These are phyloP conservation scores for Autographa pulchrina DNA, from an alignment of 2,888 invertebrate species.

Conservation along the genomic window DNA sequence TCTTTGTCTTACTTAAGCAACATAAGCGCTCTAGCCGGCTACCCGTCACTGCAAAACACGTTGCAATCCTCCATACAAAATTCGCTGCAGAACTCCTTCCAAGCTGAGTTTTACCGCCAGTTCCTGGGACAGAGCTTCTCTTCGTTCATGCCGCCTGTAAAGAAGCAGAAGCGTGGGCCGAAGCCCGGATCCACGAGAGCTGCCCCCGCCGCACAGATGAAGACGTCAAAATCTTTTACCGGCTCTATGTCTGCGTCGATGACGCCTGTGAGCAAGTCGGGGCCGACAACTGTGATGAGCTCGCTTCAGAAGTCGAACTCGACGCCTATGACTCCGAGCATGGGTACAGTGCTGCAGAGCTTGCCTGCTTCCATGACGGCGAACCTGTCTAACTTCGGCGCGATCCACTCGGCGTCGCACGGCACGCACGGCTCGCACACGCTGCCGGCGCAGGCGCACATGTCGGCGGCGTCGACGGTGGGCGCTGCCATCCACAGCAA, in stretches of 20 bases:
- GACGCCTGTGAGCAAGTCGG: slow-evolving; percentile 63
- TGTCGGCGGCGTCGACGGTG: slow-evolving; percentile 72
- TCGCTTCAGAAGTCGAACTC: slow-evolving; percentile 71
- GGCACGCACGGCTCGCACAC: slow-evolving; percentile 35
- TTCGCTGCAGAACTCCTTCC: slow-evolving; percentile 77
- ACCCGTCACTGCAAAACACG: slow-evolving; percentile 73
- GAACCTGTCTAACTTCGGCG: slow-evolving; percentile 70
- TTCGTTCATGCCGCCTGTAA: slow-evolving; percentile 76
- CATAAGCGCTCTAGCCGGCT: slow-evolving; percentile 78
- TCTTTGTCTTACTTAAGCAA: slow-evolving; percentile 80
- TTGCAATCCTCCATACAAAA: slow-evolving; percentile 76
- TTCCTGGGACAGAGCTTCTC: slow-evolving; percentile 78
- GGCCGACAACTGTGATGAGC: slow-evolving; percentile 66
- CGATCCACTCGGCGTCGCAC: slow-evolving; percentile 48
- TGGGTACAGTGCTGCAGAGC: slow-evolving; percentile 80
- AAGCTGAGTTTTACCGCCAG: slow-evolving; percentile 84
- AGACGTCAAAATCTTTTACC: slow-evolving; percentile 68
- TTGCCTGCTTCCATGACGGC: slow-evolving; percentile 80
- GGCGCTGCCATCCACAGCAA: slow-evolving; percentile 76
- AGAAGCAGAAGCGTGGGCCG: slow-evolving; percentile 82
- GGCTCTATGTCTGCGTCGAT: slow-evolving; percentile 11
- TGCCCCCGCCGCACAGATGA: slow-evolving; percentile 55
- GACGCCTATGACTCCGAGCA: slow-evolving; percentile 74
- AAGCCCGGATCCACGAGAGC: slow-evolving; percentile 63
- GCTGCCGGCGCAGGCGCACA: slow-evolving; percentile 76